Percentiles rank a stretch among this genome's conserved stretches.
Conservation (phyloP, 2,113 vertebrate genomes). For the Corythaeola cristata region DNA sequence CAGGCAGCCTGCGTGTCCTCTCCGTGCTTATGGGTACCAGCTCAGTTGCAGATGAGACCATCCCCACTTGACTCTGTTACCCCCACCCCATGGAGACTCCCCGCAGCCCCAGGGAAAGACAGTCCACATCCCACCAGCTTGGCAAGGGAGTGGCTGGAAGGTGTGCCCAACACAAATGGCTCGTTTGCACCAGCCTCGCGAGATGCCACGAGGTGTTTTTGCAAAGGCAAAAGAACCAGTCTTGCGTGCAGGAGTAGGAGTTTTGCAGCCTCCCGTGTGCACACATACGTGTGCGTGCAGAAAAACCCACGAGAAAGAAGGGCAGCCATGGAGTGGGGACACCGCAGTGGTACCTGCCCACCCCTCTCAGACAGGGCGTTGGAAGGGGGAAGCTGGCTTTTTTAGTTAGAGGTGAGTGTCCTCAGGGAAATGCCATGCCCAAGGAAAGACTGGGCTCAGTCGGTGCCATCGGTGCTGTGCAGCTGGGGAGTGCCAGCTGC, state of each 20-base stretch:
- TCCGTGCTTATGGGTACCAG: neutral
- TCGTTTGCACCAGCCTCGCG: neutral
- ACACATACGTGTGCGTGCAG: rapidly evolving
- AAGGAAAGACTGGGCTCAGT: neutral
- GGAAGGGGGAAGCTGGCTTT: neutral
- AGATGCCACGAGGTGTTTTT: rapidly evolving
- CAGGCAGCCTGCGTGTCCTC: neutral
- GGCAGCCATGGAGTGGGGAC: rapidly evolving
- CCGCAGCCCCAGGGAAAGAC: neutral
- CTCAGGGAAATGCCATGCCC: neutral
- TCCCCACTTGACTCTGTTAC: neutral
- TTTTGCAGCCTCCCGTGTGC: neutral
- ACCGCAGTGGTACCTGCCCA: neutral
- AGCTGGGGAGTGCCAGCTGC: neutral
- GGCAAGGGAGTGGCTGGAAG: neutral
- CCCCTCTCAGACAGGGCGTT: neutral
- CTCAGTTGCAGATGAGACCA: neutral
- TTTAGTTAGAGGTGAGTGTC: rapidly evolving
- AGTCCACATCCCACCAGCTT: neutral
- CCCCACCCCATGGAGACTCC: neutral
- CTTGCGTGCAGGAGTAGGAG: neutral
- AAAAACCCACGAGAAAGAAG: neutral
- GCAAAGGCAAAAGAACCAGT: neutral
- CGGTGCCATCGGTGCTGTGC: rapidly evolving
- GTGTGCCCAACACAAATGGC: neutral